phyloP scores from a whole-genome alignment of 2,113 vertebrate species.

The Peromyscus maniculatus region DNA sequence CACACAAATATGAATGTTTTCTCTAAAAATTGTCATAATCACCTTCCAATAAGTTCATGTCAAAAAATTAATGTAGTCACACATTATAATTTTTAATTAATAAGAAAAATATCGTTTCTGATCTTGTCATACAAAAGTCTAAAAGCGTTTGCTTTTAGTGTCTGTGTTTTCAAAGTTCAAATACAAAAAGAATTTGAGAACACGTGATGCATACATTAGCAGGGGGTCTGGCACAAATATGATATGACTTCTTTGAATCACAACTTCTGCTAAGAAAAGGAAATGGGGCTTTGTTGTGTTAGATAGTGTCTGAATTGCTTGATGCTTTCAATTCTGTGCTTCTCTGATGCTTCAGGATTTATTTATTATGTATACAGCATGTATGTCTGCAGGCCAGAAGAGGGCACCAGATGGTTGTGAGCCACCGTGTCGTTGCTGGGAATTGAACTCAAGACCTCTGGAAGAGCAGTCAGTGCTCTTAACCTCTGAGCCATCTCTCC shows the following conservation, averaged over 20 bases:
- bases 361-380: no score
- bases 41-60: not conserved
- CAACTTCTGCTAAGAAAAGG: not conserved
- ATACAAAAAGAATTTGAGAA: not conserved
- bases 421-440: no score
- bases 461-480: no score
- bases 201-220: not conserved
- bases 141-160: not conserved
- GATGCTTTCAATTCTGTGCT: not conserved
- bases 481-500: no score
- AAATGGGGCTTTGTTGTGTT: not conserved
- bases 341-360: not conserved
- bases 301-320: not conserved
- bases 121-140: not conserved
- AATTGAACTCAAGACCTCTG: no score
- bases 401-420: no score
- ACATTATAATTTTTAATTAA: not conserved
- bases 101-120: not conserved
- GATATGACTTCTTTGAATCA: not conserved
- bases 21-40: not conserved
- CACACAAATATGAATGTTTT: not conserved
- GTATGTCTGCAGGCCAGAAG: no score
- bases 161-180: not conserved
- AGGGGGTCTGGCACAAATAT: not conserved
- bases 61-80: conserved; percentile 35